phyloP scores from a whole-genome alignment of 2,113 vertebrate species.

The Dissostichus mawsoni region DNA sequence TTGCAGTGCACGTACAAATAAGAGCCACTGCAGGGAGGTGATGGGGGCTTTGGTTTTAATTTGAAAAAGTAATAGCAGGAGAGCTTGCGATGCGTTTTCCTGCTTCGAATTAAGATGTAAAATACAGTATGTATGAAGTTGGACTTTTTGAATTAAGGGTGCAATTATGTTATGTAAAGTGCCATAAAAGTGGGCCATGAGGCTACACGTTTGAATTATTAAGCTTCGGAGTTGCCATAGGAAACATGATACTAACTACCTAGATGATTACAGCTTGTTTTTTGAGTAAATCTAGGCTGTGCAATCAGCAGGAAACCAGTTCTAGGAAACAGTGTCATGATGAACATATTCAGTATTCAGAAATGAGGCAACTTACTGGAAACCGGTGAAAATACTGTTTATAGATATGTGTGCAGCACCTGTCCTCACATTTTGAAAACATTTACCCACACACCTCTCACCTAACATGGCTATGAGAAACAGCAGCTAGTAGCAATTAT shows the following conservation, averaged over 20 bases:
- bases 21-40: conserved; percentile 33
- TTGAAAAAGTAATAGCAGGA: conserved; percentile 46
- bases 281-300: neutral
- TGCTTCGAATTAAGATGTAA: conserved; percentile 44
- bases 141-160: conserved; percentile 43
- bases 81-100: conserved; percentile 40
- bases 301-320: neutral
- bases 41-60: conserved; percentile 46
- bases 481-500: neutral
- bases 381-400: neutral
- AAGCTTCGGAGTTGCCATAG: conserved; percentile 1
- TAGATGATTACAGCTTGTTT: neutral
- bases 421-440: neutral
- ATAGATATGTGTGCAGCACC: neutral
- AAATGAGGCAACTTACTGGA: neutral
- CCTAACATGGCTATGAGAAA: neutral
- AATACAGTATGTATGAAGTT: conserved; percentile 46
- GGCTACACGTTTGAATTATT: conserved; percentile 8
- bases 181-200: conserved; percentile 25
- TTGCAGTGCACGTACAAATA: conserved; percentile 16
- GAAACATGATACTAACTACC: neutral
- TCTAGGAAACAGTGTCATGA: too few species aligned
- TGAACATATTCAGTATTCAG: neutral
- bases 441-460: neutral
- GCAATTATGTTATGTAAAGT: conserved; percentile 55